Evolutionary conservation across 2,888 invertebrate genomes (phyloP).

Genomic region (Phaedon cochleariae): DNA sequence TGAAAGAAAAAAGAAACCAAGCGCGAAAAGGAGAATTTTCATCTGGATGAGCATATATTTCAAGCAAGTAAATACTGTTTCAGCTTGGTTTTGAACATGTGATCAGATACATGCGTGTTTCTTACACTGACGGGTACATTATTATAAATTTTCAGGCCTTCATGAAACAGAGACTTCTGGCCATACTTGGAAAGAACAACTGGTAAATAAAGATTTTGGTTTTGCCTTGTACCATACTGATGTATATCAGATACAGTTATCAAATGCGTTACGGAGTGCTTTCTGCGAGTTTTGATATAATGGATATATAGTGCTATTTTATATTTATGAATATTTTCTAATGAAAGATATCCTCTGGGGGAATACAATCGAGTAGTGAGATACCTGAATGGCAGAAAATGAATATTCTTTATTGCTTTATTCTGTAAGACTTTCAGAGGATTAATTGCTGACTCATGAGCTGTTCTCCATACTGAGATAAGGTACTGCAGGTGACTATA

Average conservation of each 20-base stretch:
- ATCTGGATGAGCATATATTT: too few relatives aligned
- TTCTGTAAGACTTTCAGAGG: background rate
- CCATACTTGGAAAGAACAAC: background rate
- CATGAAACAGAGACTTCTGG: background rate
- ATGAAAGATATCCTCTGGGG: background rate
- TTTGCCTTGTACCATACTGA: background rate
- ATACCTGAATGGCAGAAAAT: background rate
- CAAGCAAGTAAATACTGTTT: background rate
- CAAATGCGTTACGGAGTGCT: background rate
- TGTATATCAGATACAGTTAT: background rate
- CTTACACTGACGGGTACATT: background rate
- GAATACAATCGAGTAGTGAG: background rate
- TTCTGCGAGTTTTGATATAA: background rate
- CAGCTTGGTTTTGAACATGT: background rate
- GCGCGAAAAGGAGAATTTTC: too few relatives aligned
- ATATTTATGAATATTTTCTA: background rate
- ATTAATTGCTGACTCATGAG: background rate
- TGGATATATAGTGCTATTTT: background rate
- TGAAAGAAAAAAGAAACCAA: too few relatives aligned
- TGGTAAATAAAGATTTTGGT: background rate
- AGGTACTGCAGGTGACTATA: background rate
- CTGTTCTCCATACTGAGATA: slow-evolving; percentile 1
- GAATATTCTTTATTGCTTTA: background rate
- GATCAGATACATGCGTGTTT: background rate
- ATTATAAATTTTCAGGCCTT: background rate